A percentile compares a stretch with the other conserved stretches of the same genome.
These are phyloP conservation scores for Mirounga angustirostris DNA, from an alignment of 2,113 vertebrate species.

Conservation along the genomic window DNA sequence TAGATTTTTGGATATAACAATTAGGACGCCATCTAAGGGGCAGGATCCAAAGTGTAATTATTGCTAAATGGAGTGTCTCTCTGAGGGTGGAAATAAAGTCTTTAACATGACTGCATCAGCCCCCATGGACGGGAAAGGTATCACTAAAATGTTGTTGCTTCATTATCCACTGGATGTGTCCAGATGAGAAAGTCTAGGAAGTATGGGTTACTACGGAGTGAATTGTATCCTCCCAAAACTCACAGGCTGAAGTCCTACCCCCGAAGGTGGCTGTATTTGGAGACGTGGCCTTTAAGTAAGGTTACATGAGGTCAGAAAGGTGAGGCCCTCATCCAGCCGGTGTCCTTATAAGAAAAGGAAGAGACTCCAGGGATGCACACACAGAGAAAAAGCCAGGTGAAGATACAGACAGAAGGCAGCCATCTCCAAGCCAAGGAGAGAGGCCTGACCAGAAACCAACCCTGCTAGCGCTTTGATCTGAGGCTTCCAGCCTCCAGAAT, in stretches of 20 bases:
- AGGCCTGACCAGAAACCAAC: not conserved
- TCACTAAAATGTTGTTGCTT: not conserved
- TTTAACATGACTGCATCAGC: slow-evolving; percentile 37
- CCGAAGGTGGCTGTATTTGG: not conserved
- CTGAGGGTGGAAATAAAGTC: slow-evolving; percentile 44
- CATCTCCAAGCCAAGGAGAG: not conserved
- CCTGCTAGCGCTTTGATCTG: not conserved
- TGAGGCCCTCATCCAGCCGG: not conserved
- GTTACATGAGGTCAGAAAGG: not conserved
- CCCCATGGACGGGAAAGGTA: not conserved
- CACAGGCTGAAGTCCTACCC: not conserved
- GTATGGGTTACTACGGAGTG: not conserved
- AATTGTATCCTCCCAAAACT: not conserved
- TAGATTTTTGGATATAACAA: slow-evolving; percentile 64
- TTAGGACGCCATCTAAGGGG: slow-evolving; percentile 65
- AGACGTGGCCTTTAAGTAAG: not conserved
- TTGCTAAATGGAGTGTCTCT: slow-evolving; percentile 40
- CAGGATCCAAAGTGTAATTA: slow-evolving; percentile 63
- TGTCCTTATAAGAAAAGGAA: not conserved
- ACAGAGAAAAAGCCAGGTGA: not conserved
- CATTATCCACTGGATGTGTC: not conserved
- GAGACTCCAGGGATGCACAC: not conserved
- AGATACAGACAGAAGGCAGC: not conserved
- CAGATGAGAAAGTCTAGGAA: slow-evolving; percentile 45
- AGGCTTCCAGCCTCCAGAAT: not conserved